Base-by-base conservation (phyloP, 2,113 vertebrate species). In the Pseudolaguvia tuberculata region DNA sequence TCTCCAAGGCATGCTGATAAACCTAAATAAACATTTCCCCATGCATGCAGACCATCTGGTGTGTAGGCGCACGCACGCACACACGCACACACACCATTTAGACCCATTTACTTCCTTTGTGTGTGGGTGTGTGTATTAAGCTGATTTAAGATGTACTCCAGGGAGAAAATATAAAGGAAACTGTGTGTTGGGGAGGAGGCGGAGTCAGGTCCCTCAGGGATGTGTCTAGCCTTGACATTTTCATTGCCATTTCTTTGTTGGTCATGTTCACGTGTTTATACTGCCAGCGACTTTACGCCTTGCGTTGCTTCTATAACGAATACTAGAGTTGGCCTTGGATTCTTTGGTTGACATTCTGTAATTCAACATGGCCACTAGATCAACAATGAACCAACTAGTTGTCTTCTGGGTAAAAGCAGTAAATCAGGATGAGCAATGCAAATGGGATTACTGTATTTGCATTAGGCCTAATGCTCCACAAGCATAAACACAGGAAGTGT, bases 31-130 rank as follows among this genome's bases (percentile, higher is more conserved):
- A 61, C 50, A 62, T 66, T 23, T 69, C 48, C 48, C 52, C 61
- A 58, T 39, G 52, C 61, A 58, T 39, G 52, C 52, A 39, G 77
- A 71, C 81, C 79, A 83, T 80, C 82, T 83, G 82, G 62, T 75
- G 63, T 42, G 2, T n/a, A 12, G 25, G n/a, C 7, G 55, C 52
- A 68, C 39, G 39, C 67, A 78, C 50, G 70, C 67, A 80, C 74
- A 74, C 80, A 68, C 68, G 23, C 74, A 47, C 55, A 35, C 68
- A 50, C 47, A 42, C 29, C 3, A 21, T 35, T 57, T 51, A 61
- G 23, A 67, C 57, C 56, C 72, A 35, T 78, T 73, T 21, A 45
- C 52, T 47, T 45, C 67, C 45, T 73, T 75, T 77, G 63, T 61
- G 51, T 66, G 51, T 61, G 39, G 50, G 47, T 63, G 39, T 56